A percentile compares a stretch with the other conserved stretches of the same genome.
Conservation (phyloP, 2,797 vertebrate species). For the Tinamus major region DNA sequence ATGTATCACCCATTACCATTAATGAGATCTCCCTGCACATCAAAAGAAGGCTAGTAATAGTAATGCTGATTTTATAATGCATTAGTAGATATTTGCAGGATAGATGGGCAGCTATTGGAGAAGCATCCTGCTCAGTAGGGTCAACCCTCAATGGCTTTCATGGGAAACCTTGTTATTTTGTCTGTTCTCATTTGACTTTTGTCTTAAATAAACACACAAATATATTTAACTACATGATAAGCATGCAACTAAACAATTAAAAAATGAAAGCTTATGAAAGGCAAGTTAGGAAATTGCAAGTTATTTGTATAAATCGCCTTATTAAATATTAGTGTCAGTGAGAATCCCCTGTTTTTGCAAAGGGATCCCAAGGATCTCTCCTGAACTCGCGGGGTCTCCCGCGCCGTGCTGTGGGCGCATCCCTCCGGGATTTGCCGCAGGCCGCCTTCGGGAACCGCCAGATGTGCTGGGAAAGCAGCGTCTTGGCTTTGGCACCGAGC, state of each 20-base stretch:
- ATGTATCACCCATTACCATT: background rate
- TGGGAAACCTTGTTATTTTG: background rate
- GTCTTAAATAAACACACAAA: background rate
- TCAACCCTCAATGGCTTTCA: background rate
- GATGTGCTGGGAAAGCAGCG: background rate
- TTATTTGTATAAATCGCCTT: background rate
- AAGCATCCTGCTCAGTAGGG: rapidly evolving
- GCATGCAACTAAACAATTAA: background rate
- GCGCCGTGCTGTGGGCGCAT: background rate
- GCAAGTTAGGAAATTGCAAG: background rate
- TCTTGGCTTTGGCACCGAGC: background rate
- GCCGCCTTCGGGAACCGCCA: background rate
- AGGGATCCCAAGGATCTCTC: background rate
- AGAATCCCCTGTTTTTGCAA: background rate
- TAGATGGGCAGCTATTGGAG: background rate
- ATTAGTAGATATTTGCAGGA: background rate
- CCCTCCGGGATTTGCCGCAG: background rate
- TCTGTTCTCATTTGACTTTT: background rate
- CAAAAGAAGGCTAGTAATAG: background rate
- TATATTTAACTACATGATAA: background rate
- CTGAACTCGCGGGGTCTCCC: background rate
- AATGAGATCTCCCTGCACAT: background rate
- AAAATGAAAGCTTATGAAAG: background rate
- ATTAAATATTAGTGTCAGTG: background rate
- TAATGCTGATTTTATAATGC: background rate